Evolutionary conservation across 92 coral and sea anemone species (phyloP), one percentile per base, ranked within the genome.

Genomic region (Epizoanthus illoricatus): DNA sequence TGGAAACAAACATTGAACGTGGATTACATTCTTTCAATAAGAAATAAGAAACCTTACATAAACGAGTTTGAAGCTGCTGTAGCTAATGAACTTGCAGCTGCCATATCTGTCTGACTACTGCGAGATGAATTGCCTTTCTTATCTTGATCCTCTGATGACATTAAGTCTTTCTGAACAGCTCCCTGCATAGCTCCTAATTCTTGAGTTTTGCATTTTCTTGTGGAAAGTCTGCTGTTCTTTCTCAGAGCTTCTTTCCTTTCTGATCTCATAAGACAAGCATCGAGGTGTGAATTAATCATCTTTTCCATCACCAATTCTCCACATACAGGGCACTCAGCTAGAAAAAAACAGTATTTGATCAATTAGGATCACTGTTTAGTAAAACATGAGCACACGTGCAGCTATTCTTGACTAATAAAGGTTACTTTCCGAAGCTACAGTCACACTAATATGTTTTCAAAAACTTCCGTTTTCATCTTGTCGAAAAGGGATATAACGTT

Each of bases 321-420:
- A 91, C 99, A 96, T 4, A 96, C 99, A 36, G 99, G 99, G 47
- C 99, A 96, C 59, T 90, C 87, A 71, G 92, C 99, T 94, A 39
- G 59, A 24, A 52, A 52, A 3, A 52, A 52, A 52, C 56, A 52
- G 36, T 28, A 28, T 28, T 59, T 59, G n/a, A 59, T 59, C 11
- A 3, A 61, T n/a, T 4, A 61, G 3, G 2, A 12, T 28, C 36
- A 28, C 36, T 28, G 36, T 28, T 28, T 28, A 28, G 36, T 28
- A 28, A 28, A 28, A 28, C 36, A 28, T 28, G 36, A n/a, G n/a
- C n/a, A n/a, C 36, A 28, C 36, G 36, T 28, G 0, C 2, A 28
- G 36, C 36, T 28, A 28, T 28, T 28, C 36, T 28, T 28, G 36
- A 28, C 36, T 28, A 28, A 28, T 28, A 28, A 28, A 28, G 36